Base-by-base conservation (phyloP, 2,113 vertebrate genomes). In the Apus apus region DNA sequence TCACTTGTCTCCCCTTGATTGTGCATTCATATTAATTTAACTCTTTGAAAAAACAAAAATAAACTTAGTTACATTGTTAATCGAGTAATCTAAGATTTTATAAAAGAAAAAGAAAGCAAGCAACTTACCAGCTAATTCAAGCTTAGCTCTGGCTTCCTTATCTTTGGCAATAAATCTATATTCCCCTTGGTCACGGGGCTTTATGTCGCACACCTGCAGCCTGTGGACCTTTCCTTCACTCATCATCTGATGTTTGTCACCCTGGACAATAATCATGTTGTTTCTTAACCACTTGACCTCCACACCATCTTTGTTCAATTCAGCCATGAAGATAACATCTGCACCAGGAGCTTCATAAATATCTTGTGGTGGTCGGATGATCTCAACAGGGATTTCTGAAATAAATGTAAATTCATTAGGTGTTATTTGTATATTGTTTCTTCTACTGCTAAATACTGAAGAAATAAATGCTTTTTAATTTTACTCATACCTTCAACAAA, bases 231-330 rank as follows among this genome's bases (percentile, higher is more conserved):
- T 99, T 66, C 98, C 99, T 97, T 99, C 99, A 88, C 99, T 99
- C 98, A 99, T 99, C 99, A 99, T 99, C 97, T 99, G 99, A 96
- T 99, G 99, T 93, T 99, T 99, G 97, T 99, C 99, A 96, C 99
- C 99, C 91, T 99, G 99, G 91, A 99, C 97, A 4, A 99, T 98
- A 89, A 99, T 98, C 99, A 99, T 99, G 92, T 99, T 99, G 97
- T 99, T 99, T 96, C 99, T 99, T 94, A 99, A 96, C 99, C 99
- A 99, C 82, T 99, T 99, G 60, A 99, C 99, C 68, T 99, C 99
- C 91, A 99, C 99, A 56, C 98, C 98, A 93, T 99, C 99, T 97
- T 99, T 99, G 97, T 99, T 99, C 72, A 99, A 97, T 91, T 99
- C 99, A 38, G 98, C 99, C 81, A 98, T 98, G 82, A 99, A 99